Base-by-base conservation (phyloP, 1,140 invertebrate genomes). In the Sminthurides bifidus region DNA sequence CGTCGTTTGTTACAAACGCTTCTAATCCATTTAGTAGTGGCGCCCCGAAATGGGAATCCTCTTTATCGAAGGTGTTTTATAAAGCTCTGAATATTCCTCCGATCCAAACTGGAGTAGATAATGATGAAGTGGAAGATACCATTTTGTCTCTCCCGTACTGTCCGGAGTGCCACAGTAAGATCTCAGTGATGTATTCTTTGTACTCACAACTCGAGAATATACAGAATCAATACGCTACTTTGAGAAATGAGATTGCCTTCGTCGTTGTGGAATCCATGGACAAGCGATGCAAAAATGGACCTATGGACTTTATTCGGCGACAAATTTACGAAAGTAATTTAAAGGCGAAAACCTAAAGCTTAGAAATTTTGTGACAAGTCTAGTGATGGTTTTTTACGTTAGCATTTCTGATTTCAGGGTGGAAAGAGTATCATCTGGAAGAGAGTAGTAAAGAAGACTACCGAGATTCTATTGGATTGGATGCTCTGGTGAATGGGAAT, bases 241-340 rank as follows among this genome's bases (percentile, higher is more conserved):
- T 63, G 17, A 33, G 61, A 17, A 59, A 63, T 48, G 61, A 63
- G 19, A 41, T 63, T 29, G 61, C 58, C 12, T 63, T 63, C 27
- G 38, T 40, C 6, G 56, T 63, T 4, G 61, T 63, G 10, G 58
- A 59, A 43, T 54, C 57, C 17, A 63, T 57, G 19, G 38, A 26
- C 1, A 40, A 54, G 40, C 59, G 59, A 49, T 57, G 49, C 29
- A 31, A 54, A 4, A 56, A 59, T 21, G 57, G 61, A 40, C 58
- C 61, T 0, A 57, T 63, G 50, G 61, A 63, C 48, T 59, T 37
- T 33, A 57, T 63, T 15, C 50, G 61, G 5, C 57, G 59, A 21
- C 57, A 63, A 24, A 63, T 63, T 21, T 59, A 37, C 52, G 33
- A 63, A 31, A 40, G 57, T 59, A 45, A 38, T 29, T 37, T 21